Conservation (phyloP, 2,797 vertebrate genomes). For the Myotis pilosus region DNA sequence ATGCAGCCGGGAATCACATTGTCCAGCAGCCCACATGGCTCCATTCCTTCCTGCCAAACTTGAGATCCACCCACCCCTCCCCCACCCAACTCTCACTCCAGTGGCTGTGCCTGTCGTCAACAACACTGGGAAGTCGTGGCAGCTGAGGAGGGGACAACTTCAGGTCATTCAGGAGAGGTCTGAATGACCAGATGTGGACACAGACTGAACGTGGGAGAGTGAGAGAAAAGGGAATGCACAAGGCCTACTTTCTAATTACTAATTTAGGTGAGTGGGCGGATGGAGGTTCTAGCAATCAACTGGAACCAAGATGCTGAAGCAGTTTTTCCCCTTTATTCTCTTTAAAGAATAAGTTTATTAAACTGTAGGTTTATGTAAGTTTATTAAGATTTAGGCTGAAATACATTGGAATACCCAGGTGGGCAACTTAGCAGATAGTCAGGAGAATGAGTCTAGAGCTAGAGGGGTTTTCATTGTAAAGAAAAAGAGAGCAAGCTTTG, state of each 20-base stretch:
- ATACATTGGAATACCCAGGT: not conserved
- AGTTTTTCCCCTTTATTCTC: not conserved
- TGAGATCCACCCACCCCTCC: not conserved
- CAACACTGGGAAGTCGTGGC: not conserved
- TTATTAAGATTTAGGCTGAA: slow-evolving; percentile 20
- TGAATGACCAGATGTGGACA: not conserved
- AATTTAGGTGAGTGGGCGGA: not conserved
- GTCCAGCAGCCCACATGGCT: not conserved
- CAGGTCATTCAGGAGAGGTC: not conserved
- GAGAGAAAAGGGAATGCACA: not conserved
- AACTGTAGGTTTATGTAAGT: not conserved
- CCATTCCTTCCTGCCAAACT: not conserved
- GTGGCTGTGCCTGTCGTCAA: not conserved
- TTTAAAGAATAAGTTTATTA: not conserved
- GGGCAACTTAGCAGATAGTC: not conserved
- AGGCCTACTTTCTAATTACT: not conserved
- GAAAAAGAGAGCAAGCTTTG: not conserved
- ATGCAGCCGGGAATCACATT: not conserved
- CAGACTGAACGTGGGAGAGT: not conserved
- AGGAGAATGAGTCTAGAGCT: not conserved
- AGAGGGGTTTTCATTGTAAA: not conserved
- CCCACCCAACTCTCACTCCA: not conserved
- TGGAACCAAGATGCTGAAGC: not conserved
- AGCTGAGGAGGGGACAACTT: not conserved
- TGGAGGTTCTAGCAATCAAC: not conserved